Percentiles rank a stretch among this genome's conserved stretches.
Evolutionary conservation across 2,797 vertebrate species (phyloP).

Genomic region (Macropus fuliginosus): DNA sequence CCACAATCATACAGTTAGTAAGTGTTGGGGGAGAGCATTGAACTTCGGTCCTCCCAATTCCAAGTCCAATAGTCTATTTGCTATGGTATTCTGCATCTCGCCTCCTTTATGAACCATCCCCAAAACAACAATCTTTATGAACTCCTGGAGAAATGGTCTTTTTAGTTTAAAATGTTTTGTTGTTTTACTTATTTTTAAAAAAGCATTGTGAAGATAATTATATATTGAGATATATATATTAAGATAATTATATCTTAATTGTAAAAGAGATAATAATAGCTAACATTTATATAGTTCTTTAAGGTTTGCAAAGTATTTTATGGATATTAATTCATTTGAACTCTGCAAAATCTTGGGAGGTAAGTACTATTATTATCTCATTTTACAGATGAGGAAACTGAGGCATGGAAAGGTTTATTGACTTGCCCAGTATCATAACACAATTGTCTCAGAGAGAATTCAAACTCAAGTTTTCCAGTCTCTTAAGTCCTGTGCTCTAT

Average conservation of each 20-base stretch:
- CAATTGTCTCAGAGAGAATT: background rate
- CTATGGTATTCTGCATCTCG: background rate
- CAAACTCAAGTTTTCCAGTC: background rate
- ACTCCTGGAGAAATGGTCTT: background rate
- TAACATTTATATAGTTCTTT: background rate
- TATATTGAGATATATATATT: too few relatives aligned
- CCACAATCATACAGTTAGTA: background rate
- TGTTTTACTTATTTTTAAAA: background rate
- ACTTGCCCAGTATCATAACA: background rate
- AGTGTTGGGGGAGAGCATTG: background rate
- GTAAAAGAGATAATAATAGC: background rate
- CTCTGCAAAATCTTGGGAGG: background rate
- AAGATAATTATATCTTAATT: background rate
- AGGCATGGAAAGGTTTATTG: background rate
- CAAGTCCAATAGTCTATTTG: background rate
- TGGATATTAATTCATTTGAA: background rate
- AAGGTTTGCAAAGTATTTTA: background rate
- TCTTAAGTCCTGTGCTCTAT: background rate
- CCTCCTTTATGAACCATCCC: background rate
- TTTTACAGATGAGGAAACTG: background rate
- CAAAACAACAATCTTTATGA: background rate
- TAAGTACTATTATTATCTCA: background rate
- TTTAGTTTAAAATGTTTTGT: background rate
- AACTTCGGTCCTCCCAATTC: background rate
- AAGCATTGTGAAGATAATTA: background rate